Evolutionary conservation across 2,888 invertebrate genomes (phyloP).

Genomic region (Cyclophora punctaria): DNA sequence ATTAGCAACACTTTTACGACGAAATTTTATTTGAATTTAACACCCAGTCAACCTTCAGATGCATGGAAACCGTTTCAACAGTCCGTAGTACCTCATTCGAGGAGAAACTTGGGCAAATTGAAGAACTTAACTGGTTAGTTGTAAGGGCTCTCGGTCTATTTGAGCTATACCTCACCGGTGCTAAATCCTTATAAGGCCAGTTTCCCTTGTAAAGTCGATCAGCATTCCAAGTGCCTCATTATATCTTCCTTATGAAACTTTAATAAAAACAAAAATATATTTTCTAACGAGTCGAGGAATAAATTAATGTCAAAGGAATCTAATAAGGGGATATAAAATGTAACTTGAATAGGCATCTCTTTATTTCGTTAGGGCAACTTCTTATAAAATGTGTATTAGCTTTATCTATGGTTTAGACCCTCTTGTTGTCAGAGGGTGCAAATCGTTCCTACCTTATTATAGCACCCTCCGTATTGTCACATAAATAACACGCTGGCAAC

Average conservation of each 20-base stretch:
- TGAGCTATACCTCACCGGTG: slow-evolving; percentile 8
- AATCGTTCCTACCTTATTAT: slow-evolving; percentile 24
- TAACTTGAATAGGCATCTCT: no score
- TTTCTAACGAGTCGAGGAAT: no score
- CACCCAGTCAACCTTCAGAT: slow-evolving; percentile 27
- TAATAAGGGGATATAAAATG: no score
- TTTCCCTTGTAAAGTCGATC: slow-evolving; percentile 7
- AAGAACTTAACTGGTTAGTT: slow-evolving; percentile 4
- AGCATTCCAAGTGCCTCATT: slow-evolving; percentile 14
- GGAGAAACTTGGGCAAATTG: background rate
- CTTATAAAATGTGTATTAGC: slow-evolving; percentile 69
- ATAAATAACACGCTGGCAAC: slow-evolving; percentile 58
- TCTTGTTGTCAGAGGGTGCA: slow-evolving; percentile 40
- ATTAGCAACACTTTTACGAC: slow-evolving; percentile 42
- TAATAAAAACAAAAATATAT: no score
- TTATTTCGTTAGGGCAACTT: slow-evolving; percentile 15
- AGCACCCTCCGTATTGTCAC: slow-evolving; percentile 32
- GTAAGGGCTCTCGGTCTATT: slow-evolving; percentile 1
- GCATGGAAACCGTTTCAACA: slow-evolving; percentile 20
- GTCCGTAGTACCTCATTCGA: slow-evolving; percentile 10
- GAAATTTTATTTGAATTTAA: slow-evolving; percentile 38
- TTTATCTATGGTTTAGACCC: slow-evolving; percentile 36
- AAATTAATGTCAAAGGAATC: no score
- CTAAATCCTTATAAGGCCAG: slow-evolving; percentile 11
- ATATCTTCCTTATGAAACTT: slow-evolving; percentile 8